Conservation (phyloP, 1,140 invertebrate genomes). For the Micrasema longulum region DNA sequence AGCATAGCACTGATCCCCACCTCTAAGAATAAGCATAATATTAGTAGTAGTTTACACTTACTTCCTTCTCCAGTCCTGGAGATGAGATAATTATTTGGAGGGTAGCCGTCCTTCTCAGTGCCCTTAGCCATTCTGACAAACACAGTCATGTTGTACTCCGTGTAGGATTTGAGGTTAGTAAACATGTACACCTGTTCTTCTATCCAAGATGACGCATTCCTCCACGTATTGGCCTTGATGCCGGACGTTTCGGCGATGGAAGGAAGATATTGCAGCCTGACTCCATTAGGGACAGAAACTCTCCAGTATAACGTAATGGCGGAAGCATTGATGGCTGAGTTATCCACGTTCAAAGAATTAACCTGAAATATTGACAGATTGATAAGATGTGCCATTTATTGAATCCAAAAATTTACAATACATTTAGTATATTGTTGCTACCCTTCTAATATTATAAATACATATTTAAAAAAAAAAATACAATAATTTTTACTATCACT, state of each 20-base stretch:
- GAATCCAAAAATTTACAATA: no score
- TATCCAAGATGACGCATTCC: conserved; percentile 70
- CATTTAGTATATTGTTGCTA: no score
- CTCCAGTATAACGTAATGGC: conserved; percentile 43
- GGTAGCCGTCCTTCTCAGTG: conserved; percentile 64
- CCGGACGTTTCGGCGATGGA: conserved; percentile 63
- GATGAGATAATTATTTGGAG: conserved; percentile 72
- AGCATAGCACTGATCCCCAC: no score
- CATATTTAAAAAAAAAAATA: neutral
- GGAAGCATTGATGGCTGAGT: conserved; percentile 17
- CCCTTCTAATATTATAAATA: neutral
- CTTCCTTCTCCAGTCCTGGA: conserved; percentile 75
- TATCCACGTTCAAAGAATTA: conserved; percentile 26
- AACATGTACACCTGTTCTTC: conserved; percentile 69
- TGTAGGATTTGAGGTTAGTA: conserved; percentile 75
- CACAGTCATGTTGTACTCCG: conserved; percentile 82
- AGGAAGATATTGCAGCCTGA: conserved; percentile 72
- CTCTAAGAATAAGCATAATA: no score
- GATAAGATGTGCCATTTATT: no score
- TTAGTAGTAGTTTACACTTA: conserved; percentile 55
- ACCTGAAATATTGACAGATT: conserved; percentile 43
- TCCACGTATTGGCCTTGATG: conserved; percentile 64
- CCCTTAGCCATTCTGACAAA: conserved; percentile 73
- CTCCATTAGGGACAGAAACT: neutral
- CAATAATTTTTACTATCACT: no score